Evolutionary conservation across 2,888 invertebrate species (phyloP).

Genomic region (Lithophane semibrunnea): DNA sequence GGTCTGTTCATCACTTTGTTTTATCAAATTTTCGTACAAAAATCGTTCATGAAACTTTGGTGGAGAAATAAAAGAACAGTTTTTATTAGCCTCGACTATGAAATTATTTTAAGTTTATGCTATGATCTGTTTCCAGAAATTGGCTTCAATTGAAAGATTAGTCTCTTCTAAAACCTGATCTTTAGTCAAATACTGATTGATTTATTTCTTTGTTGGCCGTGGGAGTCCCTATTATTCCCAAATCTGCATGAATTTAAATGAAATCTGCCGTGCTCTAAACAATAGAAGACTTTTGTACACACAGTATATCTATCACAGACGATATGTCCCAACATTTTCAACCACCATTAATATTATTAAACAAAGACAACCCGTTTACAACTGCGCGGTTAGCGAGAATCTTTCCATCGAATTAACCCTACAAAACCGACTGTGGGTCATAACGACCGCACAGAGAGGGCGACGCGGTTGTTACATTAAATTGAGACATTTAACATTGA

Average conservation of each 20-base stretch:
- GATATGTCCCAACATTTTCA: constrained; percentile 67
- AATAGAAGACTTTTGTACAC: constrained; percentile 49
- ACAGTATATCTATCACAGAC: constrained; percentile 63
- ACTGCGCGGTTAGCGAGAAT: constrained; percentile 77
- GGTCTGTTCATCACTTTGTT: neutral
- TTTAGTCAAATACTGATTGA: neutral
- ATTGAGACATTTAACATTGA: constrained; percentile 86
- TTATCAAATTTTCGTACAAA: neutral
- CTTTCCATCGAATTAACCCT: constrained; percentile 88
- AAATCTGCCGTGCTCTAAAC: constrained; percentile 50
- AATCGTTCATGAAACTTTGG: neutral
- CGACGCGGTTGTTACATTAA: constrained; percentile 82
- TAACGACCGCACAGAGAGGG: constrained; percentile 76
- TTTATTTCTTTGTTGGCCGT: neutral
- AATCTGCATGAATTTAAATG: constrained; percentile 48
- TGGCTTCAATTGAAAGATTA: neutral
- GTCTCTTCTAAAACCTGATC: too few relatives aligned
- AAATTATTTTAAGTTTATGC: too few relatives aligned
- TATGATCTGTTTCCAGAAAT: too few relatives aligned
- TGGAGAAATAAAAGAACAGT: too few relatives aligned
- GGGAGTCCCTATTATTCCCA: constrained; percentile 6
- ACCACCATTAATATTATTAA: constrained; percentile 68
- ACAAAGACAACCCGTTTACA: constrained; percentile 75
- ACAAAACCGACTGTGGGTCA: constrained; percentile 78
- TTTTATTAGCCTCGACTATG: too few relatives aligned